Evolutionary conservation across 2,888 invertebrate species (phyloP).

Genomic region (Altica lythri): DNA sequence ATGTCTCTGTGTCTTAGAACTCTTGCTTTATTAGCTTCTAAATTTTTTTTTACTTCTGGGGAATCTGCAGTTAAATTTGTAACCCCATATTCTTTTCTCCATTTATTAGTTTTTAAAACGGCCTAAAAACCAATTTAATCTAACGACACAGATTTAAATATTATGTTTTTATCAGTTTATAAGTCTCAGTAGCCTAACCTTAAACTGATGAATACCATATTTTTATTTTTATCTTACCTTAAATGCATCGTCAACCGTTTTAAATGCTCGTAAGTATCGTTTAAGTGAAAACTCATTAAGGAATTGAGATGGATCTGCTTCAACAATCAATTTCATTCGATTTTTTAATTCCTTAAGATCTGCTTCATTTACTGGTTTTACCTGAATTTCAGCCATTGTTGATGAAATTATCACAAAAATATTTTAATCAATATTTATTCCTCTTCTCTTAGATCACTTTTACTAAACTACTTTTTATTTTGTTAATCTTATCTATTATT

Average conservation of each 20-base stretch:
- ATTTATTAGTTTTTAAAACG: conserved; percentile 78
- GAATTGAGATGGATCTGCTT: conserved; percentile 74
- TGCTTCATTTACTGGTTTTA: conserved; percentile 64
- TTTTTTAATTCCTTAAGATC: conserved; percentile 70
- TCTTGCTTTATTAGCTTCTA: conserved; percentile 66
- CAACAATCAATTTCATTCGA: conserved; percentile 72
- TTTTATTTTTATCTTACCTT: conserved; percentile 60
- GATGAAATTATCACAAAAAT: neutral
- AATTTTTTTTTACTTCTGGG: conserved; percentile 63
- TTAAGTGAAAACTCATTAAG: conserved; percentile 75
- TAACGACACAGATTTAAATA: neutral
- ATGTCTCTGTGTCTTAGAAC: conserved; percentile 75
- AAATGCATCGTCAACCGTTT: conserved; percentile 73
- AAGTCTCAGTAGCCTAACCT: neutral
- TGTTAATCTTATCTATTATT: conserved; percentile 2
- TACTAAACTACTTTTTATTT: conserved; percentile 4
- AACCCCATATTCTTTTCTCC: conserved; percentile 76
- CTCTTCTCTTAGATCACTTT: neutral
- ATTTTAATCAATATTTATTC: neutral
- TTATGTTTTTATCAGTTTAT: neutral
- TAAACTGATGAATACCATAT: neutral
- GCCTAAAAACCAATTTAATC: conserved; percentile 58
- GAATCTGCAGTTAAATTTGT: conserved; percentile 62
- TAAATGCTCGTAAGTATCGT: conserved; percentile 75
- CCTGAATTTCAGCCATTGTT: conserved; percentile 29